Conservation (phyloP, 2,888 invertebrate species). For the Andrena chrysosceles region DNA sequence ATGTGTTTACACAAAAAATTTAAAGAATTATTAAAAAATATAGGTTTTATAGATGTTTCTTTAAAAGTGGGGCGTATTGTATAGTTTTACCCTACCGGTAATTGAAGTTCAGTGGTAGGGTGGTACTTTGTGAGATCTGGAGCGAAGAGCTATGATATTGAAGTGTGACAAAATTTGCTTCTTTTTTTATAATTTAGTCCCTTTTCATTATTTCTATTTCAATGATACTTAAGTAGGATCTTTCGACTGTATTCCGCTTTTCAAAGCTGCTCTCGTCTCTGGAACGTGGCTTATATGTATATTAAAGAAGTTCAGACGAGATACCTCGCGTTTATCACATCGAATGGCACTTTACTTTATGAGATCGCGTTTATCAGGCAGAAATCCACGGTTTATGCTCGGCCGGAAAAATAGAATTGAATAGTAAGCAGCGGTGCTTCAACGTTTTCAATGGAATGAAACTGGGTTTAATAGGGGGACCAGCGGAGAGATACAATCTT, state of each 20-base stretch:
- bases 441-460: slow-evolving; percentile 33
- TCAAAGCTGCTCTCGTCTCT: neutral
- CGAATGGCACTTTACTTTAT: slow-evolving; percentile 36
- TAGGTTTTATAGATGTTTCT: no score
- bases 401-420: slow-evolving; percentile 35
- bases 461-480: slow-evolving; percentile 28
- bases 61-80: no score
- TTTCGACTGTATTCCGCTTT: neutral
- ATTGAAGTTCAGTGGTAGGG: no score
- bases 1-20: no score
- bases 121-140: no score
- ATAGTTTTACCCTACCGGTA: no score
- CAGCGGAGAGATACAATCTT: neutral
- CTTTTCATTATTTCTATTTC: neutral
- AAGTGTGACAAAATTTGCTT: neutral
- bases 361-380: slow-evolving; percentile 38
- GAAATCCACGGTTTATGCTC: slow-evolving; percentile 28
- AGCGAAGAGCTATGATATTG: no score
- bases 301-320: slow-evolving; percentile 15
- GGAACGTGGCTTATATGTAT: slow-evolving; percentile 2
- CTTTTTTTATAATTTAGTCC: neutral
- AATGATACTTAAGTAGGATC: neutral
- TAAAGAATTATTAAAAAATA: no score
- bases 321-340: slow-evolving; percentile 35
- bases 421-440: slow-evolving; percentile 36